These are phyloP conservation scores for Colletes latitarsis DNA, from an alignment of 1,140 invertebrate genomes.

Conservation along the genomic window DNA sequence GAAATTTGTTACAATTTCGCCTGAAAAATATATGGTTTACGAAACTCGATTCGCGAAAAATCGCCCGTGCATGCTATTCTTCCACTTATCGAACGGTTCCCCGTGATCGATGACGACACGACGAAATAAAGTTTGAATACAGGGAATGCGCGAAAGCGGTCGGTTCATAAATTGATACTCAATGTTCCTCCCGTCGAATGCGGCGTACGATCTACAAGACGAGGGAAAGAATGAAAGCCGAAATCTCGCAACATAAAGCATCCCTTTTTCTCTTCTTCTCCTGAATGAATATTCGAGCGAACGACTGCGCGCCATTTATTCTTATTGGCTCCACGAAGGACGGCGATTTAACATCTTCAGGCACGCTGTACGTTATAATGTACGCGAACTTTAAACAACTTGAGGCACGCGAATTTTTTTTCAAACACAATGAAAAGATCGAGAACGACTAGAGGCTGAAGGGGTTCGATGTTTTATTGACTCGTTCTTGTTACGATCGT, in stretches of 20 bases:
- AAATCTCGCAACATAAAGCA: neutral
- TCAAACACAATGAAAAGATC: neutral
- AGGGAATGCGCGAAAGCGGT: neutral
- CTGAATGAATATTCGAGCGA: neutral
- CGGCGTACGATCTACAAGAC: too few relatives aligned
- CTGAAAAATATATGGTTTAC: too few relatives aligned
- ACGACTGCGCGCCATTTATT: too few relatives aligned
- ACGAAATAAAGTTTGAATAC: slow-evolving; percentile 1
- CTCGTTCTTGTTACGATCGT: too few relatives aligned
- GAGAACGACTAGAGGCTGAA: neutral
- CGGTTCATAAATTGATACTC: slow-evolving; percentile 1
- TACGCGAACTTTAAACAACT: too few relatives aligned
- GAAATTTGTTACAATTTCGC: too few relatives aligned
- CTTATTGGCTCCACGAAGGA: neutral
- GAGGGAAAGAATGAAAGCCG: neutral
- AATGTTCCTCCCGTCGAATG: neutral
- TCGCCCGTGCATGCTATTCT: too few relatives aligned
- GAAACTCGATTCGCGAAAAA: too few relatives aligned
- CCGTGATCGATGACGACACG: neutral
- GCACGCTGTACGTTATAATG: too few relatives aligned
- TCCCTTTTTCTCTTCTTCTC: slow-evolving; percentile 3
- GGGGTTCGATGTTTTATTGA: too few relatives aligned
- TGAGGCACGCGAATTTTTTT: too few relatives aligned
- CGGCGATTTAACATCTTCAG: neutral
- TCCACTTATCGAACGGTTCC: too few relatives aligned